These are phyloP conservation scores for Campopleginae sp. DNA, from an alignment of 2,888 invertebrate genomes.

Conservation along the genomic window DNA sequence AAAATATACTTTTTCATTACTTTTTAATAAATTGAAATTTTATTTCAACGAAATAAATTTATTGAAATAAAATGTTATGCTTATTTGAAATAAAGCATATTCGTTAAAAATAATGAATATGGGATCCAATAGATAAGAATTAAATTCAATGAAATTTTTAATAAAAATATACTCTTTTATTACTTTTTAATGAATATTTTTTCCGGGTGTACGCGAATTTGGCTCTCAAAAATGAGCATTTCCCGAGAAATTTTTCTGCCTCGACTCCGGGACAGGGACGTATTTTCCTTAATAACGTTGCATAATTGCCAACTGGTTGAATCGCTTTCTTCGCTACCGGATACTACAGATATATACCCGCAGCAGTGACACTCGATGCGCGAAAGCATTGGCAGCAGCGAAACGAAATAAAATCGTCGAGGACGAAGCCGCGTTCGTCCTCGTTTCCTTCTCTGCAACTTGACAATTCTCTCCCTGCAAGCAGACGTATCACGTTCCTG, in stretches of 20 bases:
- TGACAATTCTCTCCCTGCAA: constrained; percentile 26
- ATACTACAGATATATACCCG: background rate
- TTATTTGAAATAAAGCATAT: too few species aligned
- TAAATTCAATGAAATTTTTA: too few species aligned
- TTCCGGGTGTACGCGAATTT: too few species aligned
- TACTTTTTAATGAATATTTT: too few species aligned
- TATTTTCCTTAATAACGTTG: constrained; percentile 60
- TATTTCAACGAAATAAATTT: too few species aligned
- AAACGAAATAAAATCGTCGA: constrained; percentile 1
- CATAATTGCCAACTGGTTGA: constrained; percentile 61
- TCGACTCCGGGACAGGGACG: constrained; percentile 19
- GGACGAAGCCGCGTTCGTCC: constrained; percentile 24
- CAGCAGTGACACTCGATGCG: background rate
- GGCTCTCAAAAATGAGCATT: background rate
- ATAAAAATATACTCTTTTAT: too few species aligned
- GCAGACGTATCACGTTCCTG: too few species aligned
- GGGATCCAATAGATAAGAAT: too few species aligned
- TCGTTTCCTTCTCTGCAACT: constrained; percentile 12
- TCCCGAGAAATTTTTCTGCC: background rate
- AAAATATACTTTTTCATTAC: too few species aligned
- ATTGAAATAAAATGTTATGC: too few species aligned
- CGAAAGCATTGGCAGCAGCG: background rate
- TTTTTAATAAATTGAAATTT: too few species aligned
- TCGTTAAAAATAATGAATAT: too few species aligned
- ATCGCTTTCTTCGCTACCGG: constrained; percentile 47